A percentile compares a stretch with the other conserved stretches of the same genome.
Conservation (phyloP, 2,113 vertebrate genomes). For the Philantomba maxwellii region DNA sequence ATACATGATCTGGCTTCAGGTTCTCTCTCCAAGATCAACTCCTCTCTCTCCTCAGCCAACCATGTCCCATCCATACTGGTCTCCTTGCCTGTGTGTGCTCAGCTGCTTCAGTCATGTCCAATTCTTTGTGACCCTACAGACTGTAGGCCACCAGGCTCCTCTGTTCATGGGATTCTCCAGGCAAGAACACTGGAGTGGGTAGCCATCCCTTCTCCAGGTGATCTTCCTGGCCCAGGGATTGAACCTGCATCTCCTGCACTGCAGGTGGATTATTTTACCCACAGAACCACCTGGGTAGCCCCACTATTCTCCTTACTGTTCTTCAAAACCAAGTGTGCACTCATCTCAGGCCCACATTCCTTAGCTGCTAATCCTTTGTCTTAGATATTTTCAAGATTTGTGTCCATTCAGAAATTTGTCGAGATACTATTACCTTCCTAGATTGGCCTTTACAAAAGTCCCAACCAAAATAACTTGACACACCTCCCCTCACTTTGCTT, state of each 20-base stretch:
- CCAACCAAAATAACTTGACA: neutral
- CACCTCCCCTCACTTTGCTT: neutral
- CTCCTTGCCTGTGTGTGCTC: neutral
- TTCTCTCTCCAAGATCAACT: neutral
- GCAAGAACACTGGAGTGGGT: neutral
- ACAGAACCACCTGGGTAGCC: neutral
- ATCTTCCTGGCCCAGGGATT: neutral
- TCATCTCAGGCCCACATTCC: neutral
- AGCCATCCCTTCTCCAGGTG: neutral
- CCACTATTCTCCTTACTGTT: neutral
- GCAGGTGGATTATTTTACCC: neutral
- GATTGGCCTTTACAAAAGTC: neutral
- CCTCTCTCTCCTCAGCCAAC: neutral
- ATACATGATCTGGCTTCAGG: neutral
- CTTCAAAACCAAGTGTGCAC: neutral
- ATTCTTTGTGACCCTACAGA: neutral
- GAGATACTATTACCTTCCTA: neutral
- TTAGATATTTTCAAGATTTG: neutral
- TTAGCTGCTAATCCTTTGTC: neutral
- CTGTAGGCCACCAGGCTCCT: neutral
- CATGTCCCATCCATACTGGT: neutral
- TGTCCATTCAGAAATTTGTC: neutral
- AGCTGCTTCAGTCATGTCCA: neutral
- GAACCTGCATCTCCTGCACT: neutral
- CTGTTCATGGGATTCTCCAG: neutral